phyloP scores from a whole-genome alignment of 2,888 invertebrate genomes.

The Agrotis clavis region DNA sequence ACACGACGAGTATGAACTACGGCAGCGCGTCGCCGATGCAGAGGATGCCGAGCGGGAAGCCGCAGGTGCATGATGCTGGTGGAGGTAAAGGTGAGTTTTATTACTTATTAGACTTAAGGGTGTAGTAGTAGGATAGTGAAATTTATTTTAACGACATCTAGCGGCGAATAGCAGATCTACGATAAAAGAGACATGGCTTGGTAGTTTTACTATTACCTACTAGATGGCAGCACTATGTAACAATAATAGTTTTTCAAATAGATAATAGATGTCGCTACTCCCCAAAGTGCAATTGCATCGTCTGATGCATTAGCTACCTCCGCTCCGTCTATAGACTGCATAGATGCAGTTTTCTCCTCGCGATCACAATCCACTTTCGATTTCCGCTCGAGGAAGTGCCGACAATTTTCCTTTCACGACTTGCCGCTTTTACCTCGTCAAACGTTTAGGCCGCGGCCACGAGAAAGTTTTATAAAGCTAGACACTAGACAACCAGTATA shows the following conservation, averaged over 20 bases:
- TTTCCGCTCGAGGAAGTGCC: constrained; percentile 89
- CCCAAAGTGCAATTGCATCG: constrained; percentile 39
- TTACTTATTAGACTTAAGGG: constrained; percentile 64
- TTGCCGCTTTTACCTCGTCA: constrained; percentile 84
- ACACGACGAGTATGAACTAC: constrained; percentile 89
- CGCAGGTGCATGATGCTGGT: constrained; percentile 89
- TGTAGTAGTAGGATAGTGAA: background rate
- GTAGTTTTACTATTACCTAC: constrained; percentile 43
- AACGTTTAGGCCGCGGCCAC: constrained; percentile 59
- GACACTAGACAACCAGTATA: constrained; percentile 32
- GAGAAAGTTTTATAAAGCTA: constrained; percentile 76
- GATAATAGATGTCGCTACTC: constrained; percentile 76
- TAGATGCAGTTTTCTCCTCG: constrained; percentile 86
- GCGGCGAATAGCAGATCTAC: constrained; percentile 28
- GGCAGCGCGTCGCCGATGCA: constrained; percentile 89
- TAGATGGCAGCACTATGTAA: constrained; percentile 74
- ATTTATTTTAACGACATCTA: constrained; percentile 25
- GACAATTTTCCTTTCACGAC: constrained; percentile 86
- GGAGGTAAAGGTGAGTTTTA: constrained; percentile 90
- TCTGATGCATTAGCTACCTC: constrained; percentile 47
- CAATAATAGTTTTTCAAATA: constrained; percentile 34
- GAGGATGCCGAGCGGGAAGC: constrained; percentile 89
- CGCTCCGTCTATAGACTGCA: no score
- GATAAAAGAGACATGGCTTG: background rate
- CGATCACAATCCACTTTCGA: constrained; percentile 86